A percentile compares a stretch with the other conserved stretches of the same genome.
phyloP scores from a whole-genome alignment of 2,113 vertebrate genomes.

The Scatophagus argus region DNA sequence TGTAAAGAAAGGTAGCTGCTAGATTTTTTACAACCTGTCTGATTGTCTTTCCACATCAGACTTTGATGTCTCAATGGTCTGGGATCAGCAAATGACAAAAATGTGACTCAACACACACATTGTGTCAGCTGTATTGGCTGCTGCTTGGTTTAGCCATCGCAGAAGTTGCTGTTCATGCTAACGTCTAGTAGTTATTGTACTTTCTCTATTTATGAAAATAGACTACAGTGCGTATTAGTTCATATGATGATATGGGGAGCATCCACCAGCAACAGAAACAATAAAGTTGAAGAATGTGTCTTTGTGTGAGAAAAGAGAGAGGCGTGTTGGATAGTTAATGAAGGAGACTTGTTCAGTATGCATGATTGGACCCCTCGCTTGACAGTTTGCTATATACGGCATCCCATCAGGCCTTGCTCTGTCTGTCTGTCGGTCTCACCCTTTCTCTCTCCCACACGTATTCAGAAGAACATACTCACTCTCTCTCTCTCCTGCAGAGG shows the following conservation, averaged over 20 bases:
- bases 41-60: not conserved
- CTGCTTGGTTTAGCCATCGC: not conserved
- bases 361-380: conserved; percentile 53
- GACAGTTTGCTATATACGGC: conserved; percentile 38
- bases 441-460: not conserved
- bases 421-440: conserved; percentile 18
- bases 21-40: not conserved
- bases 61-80: not conserved
- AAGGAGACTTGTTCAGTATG: conserved; percentile 38
- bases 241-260: not conserved
- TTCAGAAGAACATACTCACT: conserved; percentile 19
- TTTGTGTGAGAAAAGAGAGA: conserved; percentile 7
- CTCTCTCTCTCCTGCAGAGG: conserved; percentile 8
- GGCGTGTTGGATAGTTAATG: conserved; percentile 60
- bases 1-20: not conserved
- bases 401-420: conserved; percentile 48
- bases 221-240: not conserved
- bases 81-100: not conserved
- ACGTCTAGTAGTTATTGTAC: not conserved
- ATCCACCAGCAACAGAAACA: not conserved
- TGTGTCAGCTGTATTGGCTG: not conserved
- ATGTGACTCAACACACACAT: not conserved
- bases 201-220: not conserved
- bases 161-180: not conserved
- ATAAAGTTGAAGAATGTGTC: conserved; percentile 1